Base-by-base conservation (phyloP, 2,113 vertebrate genomes). In the Lanius collurio region DNA sequence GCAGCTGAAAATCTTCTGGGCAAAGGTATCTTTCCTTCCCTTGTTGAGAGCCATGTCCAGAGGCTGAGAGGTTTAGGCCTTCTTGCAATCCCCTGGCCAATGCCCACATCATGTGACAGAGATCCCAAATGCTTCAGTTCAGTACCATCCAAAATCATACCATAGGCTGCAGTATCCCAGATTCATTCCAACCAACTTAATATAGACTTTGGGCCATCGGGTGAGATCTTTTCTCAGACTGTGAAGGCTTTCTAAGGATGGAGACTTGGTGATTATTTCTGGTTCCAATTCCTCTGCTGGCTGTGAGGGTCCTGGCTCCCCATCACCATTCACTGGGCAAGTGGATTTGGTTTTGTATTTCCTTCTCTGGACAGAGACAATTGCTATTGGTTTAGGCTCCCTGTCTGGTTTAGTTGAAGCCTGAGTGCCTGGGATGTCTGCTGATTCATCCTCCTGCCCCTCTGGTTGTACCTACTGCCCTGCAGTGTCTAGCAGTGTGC, bases 201-300 rank as follows among this genome's bases (percentile, higher is more conserved):
- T 26, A 44, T 6, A 37, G 33, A 62, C 26, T 62, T 44, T 1
- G 1, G 27, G 31, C 33, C 4, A 1, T 53, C 37, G 39, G 37
- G 33, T 44, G 26, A 44, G 31, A 44, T 71, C 9, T 71, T 62
- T 62, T 44, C 37, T 53, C 26, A 83, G 26, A 37, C 11, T 53
- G 16, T 0, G 0, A 53, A 37, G 26, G 21, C 21, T 53, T 83
- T 53, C 47, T 53, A 53, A 31, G 21, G 46, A 44, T 0, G 0
- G 21, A 16, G 26, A 37, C 37, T 71, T 21, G 21, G 47, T 52
- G 13, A 44, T 71, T 52, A 53, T 71, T 62, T 83, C 47, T 83
- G 33, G 21, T 52, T 44, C 56, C 1, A 1, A 37, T 62, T 62
- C 37, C 27, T 71, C 39, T 62, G 17, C 31, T 71, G 31, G 10